A percentile compares a stretch with the other conserved stretches of the same genome.
phyloP scores from a whole-genome alignment of 2,888 invertebrate species.

The Laspeyria flexula region DNA sequence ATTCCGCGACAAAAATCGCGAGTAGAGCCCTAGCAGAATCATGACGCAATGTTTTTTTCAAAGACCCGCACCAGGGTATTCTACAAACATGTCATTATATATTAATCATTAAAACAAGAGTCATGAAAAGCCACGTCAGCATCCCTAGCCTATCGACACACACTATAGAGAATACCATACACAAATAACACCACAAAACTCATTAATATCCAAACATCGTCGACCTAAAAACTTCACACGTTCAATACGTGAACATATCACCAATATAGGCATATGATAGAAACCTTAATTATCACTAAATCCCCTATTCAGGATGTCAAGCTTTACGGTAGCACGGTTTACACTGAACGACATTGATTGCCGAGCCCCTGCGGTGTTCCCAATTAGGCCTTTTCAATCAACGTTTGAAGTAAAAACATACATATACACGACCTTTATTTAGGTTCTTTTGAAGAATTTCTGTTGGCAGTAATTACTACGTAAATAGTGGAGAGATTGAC shows the following conservation, averaged over 20 bases:
- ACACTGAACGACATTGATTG: conserved; percentile 57
- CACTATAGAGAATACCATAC: too few species aligned
- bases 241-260: conserved; percentile 3
- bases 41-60: too few species aligned
- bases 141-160: too few species aligned
- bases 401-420: conserved; percentile 42
- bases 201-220: background rate
- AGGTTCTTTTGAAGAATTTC: conserved; percentile 36
- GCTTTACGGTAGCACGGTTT: conserved; percentile 37
- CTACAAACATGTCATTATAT: too few species aligned
- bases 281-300: conserved; percentile 55
- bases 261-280: conserved; percentile 16
- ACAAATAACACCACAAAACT: too few species aligned
- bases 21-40: too few species aligned
- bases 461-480: conserved; percentile 16
- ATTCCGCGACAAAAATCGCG: too few species aligned
- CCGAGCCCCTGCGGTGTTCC: conserved; percentile 49
- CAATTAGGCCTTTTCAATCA: conserved; percentile 67
- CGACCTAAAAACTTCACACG: background rate
- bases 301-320: conserved; percentile 48
- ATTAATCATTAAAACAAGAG: too few species aligned
- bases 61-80: too few species aligned
- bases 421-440: conserved; percentile 35
- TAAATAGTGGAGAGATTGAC: conserved; percentile 1
- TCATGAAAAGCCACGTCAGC: too few species aligned